phyloP scores from a whole-genome alignment of 1,140 invertebrate species.

The Micrasema minimum region DNA sequence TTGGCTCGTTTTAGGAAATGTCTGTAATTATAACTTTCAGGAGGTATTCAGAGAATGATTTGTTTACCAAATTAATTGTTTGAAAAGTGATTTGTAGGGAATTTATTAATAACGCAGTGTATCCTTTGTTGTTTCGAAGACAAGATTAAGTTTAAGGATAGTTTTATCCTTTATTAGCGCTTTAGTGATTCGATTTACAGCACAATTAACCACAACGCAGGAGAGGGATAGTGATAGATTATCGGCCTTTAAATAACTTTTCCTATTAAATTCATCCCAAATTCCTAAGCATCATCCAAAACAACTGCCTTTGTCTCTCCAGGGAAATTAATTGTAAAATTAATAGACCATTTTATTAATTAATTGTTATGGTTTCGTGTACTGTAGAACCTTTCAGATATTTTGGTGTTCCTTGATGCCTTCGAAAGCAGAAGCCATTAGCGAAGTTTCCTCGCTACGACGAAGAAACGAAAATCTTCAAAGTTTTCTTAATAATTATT shows the following conservation, averaged over 20 bases:
- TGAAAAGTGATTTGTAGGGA: too few species aligned
- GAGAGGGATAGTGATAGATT: too few species aligned
- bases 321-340: conserved; percentile 39
- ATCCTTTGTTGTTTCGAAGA: too few species aligned
- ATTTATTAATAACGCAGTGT: too few species aligned
- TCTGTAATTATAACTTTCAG: too few species aligned
- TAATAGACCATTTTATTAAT: conserved; percentile 48
- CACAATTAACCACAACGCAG: too few species aligned
- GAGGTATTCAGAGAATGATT: too few species aligned
- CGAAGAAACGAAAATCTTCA: conserved; percentile 15
- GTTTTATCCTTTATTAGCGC: too few species aligned
- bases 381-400: conserved; percentile 2
- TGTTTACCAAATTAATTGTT: too few species aligned
- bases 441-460: not conserved
- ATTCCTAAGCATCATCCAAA: conserved; percentile 30
- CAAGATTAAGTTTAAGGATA: too few species aligned
- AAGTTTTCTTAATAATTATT: conserved; percentile 16
- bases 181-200: too few species aligned
- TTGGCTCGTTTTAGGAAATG: too few species aligned
- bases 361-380: conserved; percentile 40
- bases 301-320: conserved; percentile 29
- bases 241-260: conserved; percentile 34
- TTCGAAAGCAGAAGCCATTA: conserved; percentile 19
- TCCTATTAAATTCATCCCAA: conserved; percentile 31
- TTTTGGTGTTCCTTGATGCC: conserved; percentile 10